These are phyloP conservation scores for Dexiosoma caninum DNA, from an alignment of 2,888 invertebrate genomes.

Conservation along the genomic window DNA sequence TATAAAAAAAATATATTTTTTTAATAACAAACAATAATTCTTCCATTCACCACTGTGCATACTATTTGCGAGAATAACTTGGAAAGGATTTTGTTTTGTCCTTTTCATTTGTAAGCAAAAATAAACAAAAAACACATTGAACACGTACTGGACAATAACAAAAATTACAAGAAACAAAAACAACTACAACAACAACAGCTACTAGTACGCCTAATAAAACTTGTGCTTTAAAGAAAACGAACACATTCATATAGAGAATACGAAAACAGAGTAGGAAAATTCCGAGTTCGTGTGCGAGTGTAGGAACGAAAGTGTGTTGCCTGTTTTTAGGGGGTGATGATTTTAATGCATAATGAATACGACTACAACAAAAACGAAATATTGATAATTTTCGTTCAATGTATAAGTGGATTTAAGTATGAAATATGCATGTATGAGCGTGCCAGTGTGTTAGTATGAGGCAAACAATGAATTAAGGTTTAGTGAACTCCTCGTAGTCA, in stretches of 20 bases:
- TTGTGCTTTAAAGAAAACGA: neutral
- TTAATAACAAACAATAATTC: too few relatives aligned
- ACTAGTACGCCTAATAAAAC: conserved; percentile 15
- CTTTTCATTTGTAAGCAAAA: neutral
- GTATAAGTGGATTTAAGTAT: conserved; percentile 7
- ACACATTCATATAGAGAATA: neutral
- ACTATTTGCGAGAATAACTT: neutral
- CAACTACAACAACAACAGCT: conserved; percentile 3
- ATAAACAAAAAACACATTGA: conserved; percentile 49
- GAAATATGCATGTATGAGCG: neutral
- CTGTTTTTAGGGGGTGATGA: conserved; percentile 69
- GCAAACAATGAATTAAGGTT: conserved; percentile 57
- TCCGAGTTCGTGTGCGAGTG: conserved; percentile 26
- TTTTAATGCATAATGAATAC: conserved; percentile 75
- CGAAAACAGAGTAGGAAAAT: conserved; percentile 20
- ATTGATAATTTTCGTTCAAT: conserved; percentile 56
- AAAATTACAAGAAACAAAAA: conserved; percentile 23
- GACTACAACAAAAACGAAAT: conserved; percentile 31
- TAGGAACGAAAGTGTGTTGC: neutral
- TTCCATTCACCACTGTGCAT: conserved; percentile 10
- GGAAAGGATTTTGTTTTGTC: conserved; percentile 28
- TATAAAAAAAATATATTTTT: too few relatives aligned
- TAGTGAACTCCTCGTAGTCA: conserved; percentile 54
- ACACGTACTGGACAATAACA: conserved; percentile 59
- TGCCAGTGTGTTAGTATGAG: conserved; percentile 18